Evolutionary conservation across 2,888 invertebrate species (phyloP).

Genomic region (Lamproptera curius): DNA sequence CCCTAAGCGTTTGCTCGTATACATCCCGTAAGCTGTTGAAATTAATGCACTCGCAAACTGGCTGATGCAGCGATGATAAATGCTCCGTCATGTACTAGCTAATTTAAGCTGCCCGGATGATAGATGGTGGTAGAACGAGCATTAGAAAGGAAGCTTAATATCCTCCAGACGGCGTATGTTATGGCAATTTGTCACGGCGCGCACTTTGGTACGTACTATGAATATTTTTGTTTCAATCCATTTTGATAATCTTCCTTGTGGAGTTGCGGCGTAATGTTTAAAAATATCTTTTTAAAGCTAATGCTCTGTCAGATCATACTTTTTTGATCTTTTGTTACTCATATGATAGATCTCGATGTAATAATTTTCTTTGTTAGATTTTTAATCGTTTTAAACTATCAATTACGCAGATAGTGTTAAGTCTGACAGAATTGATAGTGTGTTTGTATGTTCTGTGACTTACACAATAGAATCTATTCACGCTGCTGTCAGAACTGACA

Average conservation of each 20-base stretch:
- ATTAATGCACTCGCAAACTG: constrained; percentile 33
- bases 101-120: constrained; percentile 31
- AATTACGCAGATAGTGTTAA: too few relatives aligned
- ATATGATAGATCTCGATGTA: too few relatives aligned
- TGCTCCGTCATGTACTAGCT: constrained; percentile 25
- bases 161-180: constrained; percentile 6
- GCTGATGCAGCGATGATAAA: constrained; percentile 35
- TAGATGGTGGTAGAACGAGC: constrained; percentile 14
- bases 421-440: too few relatives aligned
- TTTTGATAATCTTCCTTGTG: too few relatives aligned
- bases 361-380: too few relatives aligned
- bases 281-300: too few relatives aligned
- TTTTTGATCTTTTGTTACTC: too few relatives aligned
- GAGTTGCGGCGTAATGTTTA: too few relatives aligned
- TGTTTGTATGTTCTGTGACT: too few relatives aligned
- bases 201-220: not conserved
- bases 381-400: too few relatives aligned
- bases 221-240: not conserved
- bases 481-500: constrained; percentile 16
- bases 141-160: constrained; percentile 8
- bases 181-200: constrained; percentile 5
- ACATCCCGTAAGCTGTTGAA: constrained; percentile 10
- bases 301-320: too few relatives aligned
- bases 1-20: not conserved
- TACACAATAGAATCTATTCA: too few relatives aligned